These are phyloP conservation scores for Morone chrysops DNA, from an alignment of 2,113 vertebrate species.

Conservation along the genomic window DNA sequence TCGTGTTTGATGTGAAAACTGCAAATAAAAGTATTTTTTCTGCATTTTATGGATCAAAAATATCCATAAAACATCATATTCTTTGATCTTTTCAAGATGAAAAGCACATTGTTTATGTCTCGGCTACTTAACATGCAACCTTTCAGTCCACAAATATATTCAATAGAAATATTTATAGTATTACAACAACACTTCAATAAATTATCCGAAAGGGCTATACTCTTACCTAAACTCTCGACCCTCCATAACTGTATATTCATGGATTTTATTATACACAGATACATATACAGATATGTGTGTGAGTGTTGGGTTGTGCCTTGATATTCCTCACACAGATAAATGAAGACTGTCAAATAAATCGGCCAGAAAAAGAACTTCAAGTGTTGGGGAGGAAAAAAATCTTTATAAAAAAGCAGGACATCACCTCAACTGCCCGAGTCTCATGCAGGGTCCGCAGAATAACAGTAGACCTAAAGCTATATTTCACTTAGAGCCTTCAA, in stretches of 20 bases:
- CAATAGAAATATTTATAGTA: slow-evolving; percentile 12
- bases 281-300: not conserved
- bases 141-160: not conserved
- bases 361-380: slow-evolving; percentile 6
- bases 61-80: slow-evolving; percentile 22
- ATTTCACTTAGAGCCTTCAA: slow-evolving; percentile 67
- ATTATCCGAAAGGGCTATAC: not conserved
- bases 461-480: slow-evolving; percentile 46
- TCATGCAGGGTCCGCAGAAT: slow-evolving; percentile 39
- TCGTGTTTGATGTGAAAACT: slow-evolving; percentile 34
- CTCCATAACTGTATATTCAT: not conserved
- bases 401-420: slow-evolving; percentile 23
- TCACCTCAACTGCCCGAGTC: slow-evolving; percentile 11
- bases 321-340: slow-evolving; percentile 25
- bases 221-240: slow-evolving; percentile 8
- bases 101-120: slow-evolving; percentile 17
- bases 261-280: slow-evolving; percentile 13
- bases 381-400: not conserved
- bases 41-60: slow-evolving; percentile 24
- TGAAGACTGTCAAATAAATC: slow-evolving; percentile 23
- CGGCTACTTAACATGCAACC: not conserved
- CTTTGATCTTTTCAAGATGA: slow-evolving; percentile 35
- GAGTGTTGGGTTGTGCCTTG: not conserved
- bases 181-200: not conserved
- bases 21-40: not conserved